Evolutionary conservation across 2,113 vertebrate species (phyloP), one percentile per base, ranked within the genome.

Genomic region (Cololabis saira): DNA sequence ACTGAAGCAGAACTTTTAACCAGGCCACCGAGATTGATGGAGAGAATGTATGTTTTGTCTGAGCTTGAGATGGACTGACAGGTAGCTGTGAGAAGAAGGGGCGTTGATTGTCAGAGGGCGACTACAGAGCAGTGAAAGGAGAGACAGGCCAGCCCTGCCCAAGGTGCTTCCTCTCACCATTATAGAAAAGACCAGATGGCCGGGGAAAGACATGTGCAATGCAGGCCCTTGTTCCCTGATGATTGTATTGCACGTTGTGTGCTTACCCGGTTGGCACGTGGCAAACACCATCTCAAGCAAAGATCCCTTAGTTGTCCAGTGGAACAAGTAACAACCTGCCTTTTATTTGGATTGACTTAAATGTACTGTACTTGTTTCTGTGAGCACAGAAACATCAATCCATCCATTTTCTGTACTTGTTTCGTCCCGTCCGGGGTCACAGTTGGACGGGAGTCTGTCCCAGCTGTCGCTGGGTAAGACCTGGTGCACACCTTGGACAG

Each of bases 1-100:
- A 83, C 74, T 74, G 76, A 86, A 72, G 83, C 85, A 83, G 75
- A 87, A 82, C 86, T 64, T 54, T 72, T 70, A 80, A 83, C 74
- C 62, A 71, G 68, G 78, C 58, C 71, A 73, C 52, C 50, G 71
- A 82, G 61, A 61, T 17, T 10, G 44, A 76, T 55, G 57, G 14
- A 47, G 30, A 43, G 27, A 12, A 12, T 50, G 15, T 49, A 65
- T 76, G 19, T 74, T 42, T 79, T 42, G 47, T 78, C 50, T 83
- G 85, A 83, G 65, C 27, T 52, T 78, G 66, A 87, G 76, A 50
- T 50, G 67, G 74, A 78, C 81, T 89, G 88, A 87, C 88, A 80
- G 73, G 75, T 57, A 65, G 64, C 75, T 66, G 79, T 71, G 65
- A 83, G 69, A 73, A 73, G 42, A 72, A 66, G 68, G 61, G 75